Percentiles rank a stretch among this genome's conserved stretches.
Evolutionary conservation across 92 coral and sea anemone species (phyloP).

Genomic region (Epizoanthus fatuus): DNA sequence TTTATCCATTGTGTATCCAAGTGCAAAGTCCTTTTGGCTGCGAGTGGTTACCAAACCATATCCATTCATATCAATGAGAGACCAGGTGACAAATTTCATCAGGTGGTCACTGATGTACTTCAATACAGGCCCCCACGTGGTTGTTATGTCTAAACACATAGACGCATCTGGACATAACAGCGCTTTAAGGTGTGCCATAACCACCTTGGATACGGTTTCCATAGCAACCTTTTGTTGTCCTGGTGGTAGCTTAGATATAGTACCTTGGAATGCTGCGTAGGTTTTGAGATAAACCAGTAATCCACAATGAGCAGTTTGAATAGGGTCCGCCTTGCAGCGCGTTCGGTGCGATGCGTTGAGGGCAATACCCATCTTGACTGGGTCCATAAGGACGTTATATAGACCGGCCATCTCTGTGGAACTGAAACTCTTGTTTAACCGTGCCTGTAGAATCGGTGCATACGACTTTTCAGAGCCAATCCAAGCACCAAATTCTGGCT

Average conservation of each 20-base stretch:
- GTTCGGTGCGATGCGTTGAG: constrained; percentile 25
- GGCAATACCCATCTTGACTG: constrained; percentile 55
- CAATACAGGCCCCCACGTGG: constrained; percentile 22
- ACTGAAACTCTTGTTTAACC: constrained; percentile 21
- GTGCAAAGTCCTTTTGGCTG: constrained; percentile 74
- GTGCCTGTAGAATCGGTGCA: constrained; percentile 12
- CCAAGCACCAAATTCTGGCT: constrained; percentile 91
- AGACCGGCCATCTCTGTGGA: constrained; percentile 77
- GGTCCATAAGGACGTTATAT: constrained; percentile 69
- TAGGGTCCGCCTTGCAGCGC: constrained; percentile 9
- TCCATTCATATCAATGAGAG: constrained; percentile 56
- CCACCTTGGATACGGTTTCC: not conserved
- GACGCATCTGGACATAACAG: constrained; percentile 59
- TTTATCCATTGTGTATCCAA: constrained; percentile 81
- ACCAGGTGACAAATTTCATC: constrained; percentile 51
- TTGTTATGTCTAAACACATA: constrained; percentile 29
- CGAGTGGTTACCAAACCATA: constrained; percentile 81
- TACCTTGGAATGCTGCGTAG: not conserved
- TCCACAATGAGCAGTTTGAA: constrained; percentile 25
- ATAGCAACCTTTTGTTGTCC: not conserved
- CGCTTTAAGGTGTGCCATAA: constrained; percentile 8
- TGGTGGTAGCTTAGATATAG: not conserved
- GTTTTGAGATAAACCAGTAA: constrained; percentile 26
- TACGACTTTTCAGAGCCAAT: constrained; percentile 26
- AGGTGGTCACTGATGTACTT: constrained; percentile 61